Evolutionary conservation across 2,888 invertebrate genomes (phyloP).

Genomic region (Sepiola atlantica): DNA sequence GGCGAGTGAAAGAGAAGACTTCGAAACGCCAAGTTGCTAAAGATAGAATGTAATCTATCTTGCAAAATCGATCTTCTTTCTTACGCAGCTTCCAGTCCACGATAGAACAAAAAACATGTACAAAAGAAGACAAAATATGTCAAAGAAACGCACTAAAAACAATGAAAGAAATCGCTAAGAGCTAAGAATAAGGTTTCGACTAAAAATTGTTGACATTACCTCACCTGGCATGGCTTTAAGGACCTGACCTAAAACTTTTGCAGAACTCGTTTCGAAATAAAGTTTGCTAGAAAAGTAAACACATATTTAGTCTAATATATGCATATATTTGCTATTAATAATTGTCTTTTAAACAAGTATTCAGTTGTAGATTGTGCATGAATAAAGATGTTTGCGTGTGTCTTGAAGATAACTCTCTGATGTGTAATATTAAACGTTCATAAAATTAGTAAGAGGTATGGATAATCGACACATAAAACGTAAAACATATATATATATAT

Average conservation of each 20-base stretch:
- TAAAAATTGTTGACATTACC: neutral
- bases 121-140: neutral
- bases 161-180: neutral
- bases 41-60: constrained; percentile 32
- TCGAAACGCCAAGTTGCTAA: neutral
- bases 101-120: neutral
- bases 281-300: neutral
- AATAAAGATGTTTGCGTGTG: neutral
- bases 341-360: neutral
- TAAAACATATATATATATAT: too few relatives aligned
- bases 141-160: neutral
- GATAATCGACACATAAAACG: too few relatives aligned
- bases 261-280: neutral
- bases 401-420: neutral
- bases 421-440: neutral
- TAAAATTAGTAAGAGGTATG: too few relatives aligned
- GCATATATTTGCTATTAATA: neutral
- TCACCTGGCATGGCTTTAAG: constrained; percentile 4
- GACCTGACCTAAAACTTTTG: neutral
- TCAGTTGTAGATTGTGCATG: neutral
- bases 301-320: too few relatives aligned
- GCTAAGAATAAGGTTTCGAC: neutral
- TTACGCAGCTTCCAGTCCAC: neutral
- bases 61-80: neutral
- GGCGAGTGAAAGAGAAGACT: neutral